phyloP scores from a whole-genome alignment of 2,888 invertebrate genomes.

The Oscheius sp. region DNA sequence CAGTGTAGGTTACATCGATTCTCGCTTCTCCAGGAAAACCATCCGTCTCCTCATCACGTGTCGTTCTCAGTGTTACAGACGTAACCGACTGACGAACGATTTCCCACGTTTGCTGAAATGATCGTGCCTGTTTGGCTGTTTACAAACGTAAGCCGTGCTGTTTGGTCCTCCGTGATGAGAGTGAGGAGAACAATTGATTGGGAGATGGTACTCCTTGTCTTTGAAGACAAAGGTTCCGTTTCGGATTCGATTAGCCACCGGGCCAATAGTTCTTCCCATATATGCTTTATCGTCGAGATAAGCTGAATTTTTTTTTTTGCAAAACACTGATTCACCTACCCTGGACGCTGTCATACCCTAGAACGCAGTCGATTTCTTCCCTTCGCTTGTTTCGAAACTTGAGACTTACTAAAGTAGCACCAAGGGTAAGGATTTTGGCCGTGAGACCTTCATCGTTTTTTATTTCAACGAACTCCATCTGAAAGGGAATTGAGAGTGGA shows the following conservation, averaged over 20 bases:
- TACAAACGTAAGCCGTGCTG: slow-evolving; percentile 46
- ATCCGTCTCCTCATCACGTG: slow-evolving; percentile 41
- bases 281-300: slow-evolving; percentile 49
- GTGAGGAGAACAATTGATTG: slow-evolving; percentile 47
- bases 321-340: slow-evolving; percentile 26
- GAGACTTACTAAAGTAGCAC: slow-evolving; percentile 40
- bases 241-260: slow-evolving; percentile 59
- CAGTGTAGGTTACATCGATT: slow-evolving; percentile 60
- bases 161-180: slow-evolving; percentile 57
- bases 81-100: slow-evolving; percentile 42
- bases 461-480: slow-evolving; percentile 51
- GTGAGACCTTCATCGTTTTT: slow-evolving; percentile 50
- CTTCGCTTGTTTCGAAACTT: slow-evolving; percentile 38
- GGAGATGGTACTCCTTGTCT: slow-evolving; percentile 45
- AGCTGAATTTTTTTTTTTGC: slow-evolving; percentile 38
- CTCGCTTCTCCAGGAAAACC: slow-evolving; percentile 58
- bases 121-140: neutral
- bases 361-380: slow-evolving; percentile 33
- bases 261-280: slow-evolving; percentile 61
- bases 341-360: slow-evolving; percentile 43
- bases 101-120: slow-evolving; percentile 57
- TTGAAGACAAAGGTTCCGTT: slow-evolving; percentile 50
- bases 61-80: slow-evolving; percentile 50
- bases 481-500: neutral
- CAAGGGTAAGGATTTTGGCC: slow-evolving; percentile 38